These are phyloP conservation scores for Larimichthys polyactis DNA, from an alignment of 2,113 vertebrate genomes.

Conservation along the genomic window DNA sequence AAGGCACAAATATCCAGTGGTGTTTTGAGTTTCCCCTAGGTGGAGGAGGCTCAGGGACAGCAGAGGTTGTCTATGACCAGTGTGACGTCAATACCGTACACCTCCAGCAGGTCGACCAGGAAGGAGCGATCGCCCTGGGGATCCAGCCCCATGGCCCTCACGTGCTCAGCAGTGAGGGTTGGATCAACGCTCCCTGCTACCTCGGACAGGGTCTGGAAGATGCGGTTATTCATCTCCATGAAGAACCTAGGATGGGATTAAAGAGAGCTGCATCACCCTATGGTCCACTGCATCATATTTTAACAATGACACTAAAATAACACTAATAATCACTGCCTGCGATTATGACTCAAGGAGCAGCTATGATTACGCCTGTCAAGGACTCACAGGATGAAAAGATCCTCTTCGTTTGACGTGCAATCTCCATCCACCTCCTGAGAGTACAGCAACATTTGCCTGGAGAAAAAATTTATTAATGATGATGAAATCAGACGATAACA, in stretches of 20 bases:
- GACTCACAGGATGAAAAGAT: slow-evolving; percentile 98
- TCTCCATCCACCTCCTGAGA: slow-evolving; percentile 95
- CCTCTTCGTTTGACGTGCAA: slow-evolving; percentile 94
- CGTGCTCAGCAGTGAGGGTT: slow-evolving; percentile 93
- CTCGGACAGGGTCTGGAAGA: slow-evolving; percentile 95
- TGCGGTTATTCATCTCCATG: slow-evolving; percentile 98
- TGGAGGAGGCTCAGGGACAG: slow-evolving; percentile 87
- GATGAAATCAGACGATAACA: not conserved
- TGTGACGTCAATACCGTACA: slow-evolving; percentile 95
- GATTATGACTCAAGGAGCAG: not conserved
- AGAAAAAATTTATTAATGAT: not conserved
- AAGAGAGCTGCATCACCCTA: not conserved
- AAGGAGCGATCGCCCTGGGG: slow-evolving; percentile 95
- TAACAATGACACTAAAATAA: not conserved
- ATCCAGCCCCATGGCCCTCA: slow-evolving; percentile 97
- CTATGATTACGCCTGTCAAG: not conserved
- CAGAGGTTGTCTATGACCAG: slow-evolving; percentile 97
- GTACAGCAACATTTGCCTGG: slow-evolving; percentile 95
- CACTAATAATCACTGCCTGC: not conserved
- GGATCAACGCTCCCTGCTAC: slow-evolving; percentile 92
- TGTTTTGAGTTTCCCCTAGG: not conserved
- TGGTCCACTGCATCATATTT: not conserved
- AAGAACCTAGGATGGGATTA: slow-evolving; percentile 89
- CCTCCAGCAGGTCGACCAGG: slow-evolving; percentile 95
- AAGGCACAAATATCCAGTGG: slow-evolving; percentile 64